phyloP scores from a whole-genome alignment of 2,797 vertebrate species.

The Acanthornis magna region DNA sequence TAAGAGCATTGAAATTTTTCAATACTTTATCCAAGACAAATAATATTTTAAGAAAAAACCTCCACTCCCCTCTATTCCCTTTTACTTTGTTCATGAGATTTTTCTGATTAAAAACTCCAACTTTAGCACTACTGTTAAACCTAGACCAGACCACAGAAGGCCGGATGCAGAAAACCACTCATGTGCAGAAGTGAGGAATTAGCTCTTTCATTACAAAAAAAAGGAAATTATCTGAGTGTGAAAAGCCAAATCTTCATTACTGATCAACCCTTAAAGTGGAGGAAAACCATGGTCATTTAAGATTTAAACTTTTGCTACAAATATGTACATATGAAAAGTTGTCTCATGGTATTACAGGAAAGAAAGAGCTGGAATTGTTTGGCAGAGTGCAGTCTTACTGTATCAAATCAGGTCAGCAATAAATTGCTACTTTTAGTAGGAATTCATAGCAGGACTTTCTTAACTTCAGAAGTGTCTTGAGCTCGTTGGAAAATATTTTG shows the following conservation, averaged over 20 bases:
- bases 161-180: not conserved
- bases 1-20: slow-evolving; percentile 26
- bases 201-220: slow-evolving; percentile 15
- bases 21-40: slow-evolving; percentile 21
- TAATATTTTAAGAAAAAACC: not conserved
- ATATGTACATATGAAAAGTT: slow-evolving; percentile 48
- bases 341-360: not conserved
- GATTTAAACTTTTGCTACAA: slow-evolving; percentile 8
- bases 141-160: not conserved
- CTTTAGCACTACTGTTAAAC: not conserved
- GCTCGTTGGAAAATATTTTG: not conserved
- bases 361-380: slow-evolving; percentile 6
- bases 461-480: not conserved
- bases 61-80: not conserved
- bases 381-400: not conserved
- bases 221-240: not conserved
- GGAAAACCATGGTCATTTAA: not conserved
- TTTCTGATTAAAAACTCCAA: not conserved
- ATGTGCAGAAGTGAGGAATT: not conserved
- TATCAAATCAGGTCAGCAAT: not conserved
- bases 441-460: not conserved
- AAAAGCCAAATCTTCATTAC: slow-evolving; percentile 12
- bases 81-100: not conserved
- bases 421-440: not conserved
- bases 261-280: not conserved